Percentiles rank a stretch among this genome's conserved stretches.
Evolutionary conservation across 1,140 invertebrate species (phyloP).

Genomic region (Papilio helenus): DNA sequence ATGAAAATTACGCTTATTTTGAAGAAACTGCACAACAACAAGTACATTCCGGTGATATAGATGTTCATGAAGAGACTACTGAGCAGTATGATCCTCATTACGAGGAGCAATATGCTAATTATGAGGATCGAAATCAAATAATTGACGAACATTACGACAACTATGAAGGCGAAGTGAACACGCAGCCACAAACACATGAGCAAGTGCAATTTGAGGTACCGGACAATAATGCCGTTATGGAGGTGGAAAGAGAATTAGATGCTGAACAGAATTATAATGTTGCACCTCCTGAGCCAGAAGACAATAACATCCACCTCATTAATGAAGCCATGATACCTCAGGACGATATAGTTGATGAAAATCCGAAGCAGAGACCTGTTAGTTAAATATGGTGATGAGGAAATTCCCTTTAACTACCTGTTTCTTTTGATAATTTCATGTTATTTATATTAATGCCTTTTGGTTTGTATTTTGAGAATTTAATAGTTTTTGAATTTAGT

Average conservation of each 20-base stretch:
- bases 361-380: not conserved
- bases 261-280: slow-evolving; percentile 52
- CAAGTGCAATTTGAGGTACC: slow-evolving; percentile 40
- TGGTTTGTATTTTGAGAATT: not conserved
- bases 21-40: slow-evolving; percentile 54
- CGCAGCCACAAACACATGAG: slow-evolving; percentile 38
- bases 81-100: slow-evolving; percentile 68
- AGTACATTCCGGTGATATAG: slow-evolving; percentile 55
- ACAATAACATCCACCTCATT: slow-evolving; percentile 38
- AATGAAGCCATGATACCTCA: slow-evolving; percentile 22
- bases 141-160: slow-evolving; percentile 45
- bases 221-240: slow-evolving; percentile 32
- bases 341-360: slow-evolving; percentile 23
- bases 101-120: slow-evolving; percentile 58
- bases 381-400: not conserved
- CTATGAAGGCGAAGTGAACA: slow-evolving; percentile 40
- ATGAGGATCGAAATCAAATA: slow-evolving; percentile 51
- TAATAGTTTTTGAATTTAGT: no score
- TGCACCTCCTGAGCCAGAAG: slow-evolving; percentile 14
- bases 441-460: not conserved
- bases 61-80: slow-evolving; percentile 62
- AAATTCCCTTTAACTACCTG: not conserved
- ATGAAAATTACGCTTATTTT: slow-evolving; percentile 63
- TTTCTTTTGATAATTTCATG: not conserved
- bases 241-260: slow-evolving; percentile 55